These are phyloP conservation scores for Pitangus sulphuratus DNA, from an alignment of 2,797 vertebrate species.

Conservation along the genomic window DNA sequence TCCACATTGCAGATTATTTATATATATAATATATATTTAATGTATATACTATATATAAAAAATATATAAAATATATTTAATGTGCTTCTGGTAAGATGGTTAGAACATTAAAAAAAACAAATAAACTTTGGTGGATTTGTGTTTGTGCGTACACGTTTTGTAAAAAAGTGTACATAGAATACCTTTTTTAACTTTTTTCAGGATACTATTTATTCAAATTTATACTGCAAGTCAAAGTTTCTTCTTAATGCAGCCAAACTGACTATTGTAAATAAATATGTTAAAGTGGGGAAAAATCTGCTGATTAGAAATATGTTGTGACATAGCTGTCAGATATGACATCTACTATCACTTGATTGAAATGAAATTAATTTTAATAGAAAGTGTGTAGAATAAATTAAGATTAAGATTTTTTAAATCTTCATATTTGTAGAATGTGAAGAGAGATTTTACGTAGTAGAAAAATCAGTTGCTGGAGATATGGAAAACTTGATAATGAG, in stretches of 20 bases:
- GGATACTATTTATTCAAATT: not conserved
- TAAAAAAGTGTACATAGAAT: not conserved
- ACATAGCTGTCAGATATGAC: not conserved
- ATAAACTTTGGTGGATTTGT: not conserved
- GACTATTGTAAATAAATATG: not conserved
- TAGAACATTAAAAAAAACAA: not conserved
- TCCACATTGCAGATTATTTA: not conserved
- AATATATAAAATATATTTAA: not conserved
- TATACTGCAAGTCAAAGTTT: not conserved
- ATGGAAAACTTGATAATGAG: not conserved
- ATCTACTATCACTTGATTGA: not conserved
- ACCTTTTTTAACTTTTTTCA: not conserved
- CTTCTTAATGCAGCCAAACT: not conserved
- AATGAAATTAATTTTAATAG: not conserved
- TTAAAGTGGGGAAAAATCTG: not conserved
- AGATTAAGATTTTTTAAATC: not conserved
- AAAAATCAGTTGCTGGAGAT: not conserved
- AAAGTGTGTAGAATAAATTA: not conserved
- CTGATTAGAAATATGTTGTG: not conserved
- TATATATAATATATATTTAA: no score
- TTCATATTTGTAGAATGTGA: not conserved
- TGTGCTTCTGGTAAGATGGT: not conserved
- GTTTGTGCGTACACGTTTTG: rapidly evolving
- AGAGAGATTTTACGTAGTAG: not conserved
- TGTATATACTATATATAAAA: no score